Percentiles rank a stretch among this genome's conserved stretches.
Evolutionary conservation across 2,888 invertebrate species (phyloP).

Genomic region (Antheraea assamensis): DNA sequence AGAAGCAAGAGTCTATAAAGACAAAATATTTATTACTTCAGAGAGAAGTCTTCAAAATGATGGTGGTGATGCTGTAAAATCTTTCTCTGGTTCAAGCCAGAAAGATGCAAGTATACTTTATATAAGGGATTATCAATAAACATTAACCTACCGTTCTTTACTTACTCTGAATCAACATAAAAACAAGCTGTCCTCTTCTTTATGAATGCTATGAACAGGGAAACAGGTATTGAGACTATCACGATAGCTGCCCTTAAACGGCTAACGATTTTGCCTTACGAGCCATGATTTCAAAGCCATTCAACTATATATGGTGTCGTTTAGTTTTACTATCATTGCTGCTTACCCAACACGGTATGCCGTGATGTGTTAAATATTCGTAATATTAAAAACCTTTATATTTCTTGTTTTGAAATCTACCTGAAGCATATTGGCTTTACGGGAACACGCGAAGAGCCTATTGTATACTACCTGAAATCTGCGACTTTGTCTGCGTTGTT

Average conservation of each 20-base stretch:
- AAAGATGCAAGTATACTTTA: neutral
- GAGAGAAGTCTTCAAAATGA: neutral
- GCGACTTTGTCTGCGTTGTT: too few species aligned
- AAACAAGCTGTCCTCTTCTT: constrained; percentile 21
- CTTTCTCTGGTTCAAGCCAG: neutral
- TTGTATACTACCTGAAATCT: too few species aligned
- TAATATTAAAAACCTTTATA: neutral
- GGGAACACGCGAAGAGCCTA: neutral
- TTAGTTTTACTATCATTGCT: neutral
- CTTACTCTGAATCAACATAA: constrained; percentile 5
- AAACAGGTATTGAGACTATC: constrained; percentile 19
- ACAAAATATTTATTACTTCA: neutral
- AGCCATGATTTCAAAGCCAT: constrained; percentile 5
- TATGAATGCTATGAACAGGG: constrained; percentile 20
- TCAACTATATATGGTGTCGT: constrained; percentile 12
- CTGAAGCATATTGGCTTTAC: too few species aligned
- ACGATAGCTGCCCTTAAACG: constrained; percentile 16
- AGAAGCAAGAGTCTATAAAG: too few species aligned
- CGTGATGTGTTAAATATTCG: neutral
- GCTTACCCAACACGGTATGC: neutral
- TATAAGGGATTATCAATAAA: neutral
- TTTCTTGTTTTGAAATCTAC: neutral
- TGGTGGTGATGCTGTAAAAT: too few species aligned
- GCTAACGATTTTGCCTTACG: constrained; percentile 19
- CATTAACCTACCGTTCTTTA: constrained; percentile 8